Percentiles rank a stretch among this genome's conserved stretches.
phyloP scores from a whole-genome alignment of 2,797 vertebrate genomes.

The Mus caroli region DNA sequence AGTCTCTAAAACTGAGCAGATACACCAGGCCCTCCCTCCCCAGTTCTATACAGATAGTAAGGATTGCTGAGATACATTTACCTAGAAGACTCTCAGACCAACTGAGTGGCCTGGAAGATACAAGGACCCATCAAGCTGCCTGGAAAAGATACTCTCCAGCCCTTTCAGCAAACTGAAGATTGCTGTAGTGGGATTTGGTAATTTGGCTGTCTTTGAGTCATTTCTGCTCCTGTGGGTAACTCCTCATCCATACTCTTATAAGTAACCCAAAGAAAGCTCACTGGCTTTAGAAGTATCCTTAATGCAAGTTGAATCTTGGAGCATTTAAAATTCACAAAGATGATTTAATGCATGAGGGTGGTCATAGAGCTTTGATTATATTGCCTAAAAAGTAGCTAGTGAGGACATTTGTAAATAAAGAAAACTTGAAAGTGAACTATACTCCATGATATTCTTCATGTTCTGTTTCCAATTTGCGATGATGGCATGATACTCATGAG shows the following conservation, averaged over 20 bases:
- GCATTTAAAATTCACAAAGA: constrained; percentile 35
- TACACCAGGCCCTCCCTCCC: not conserved
- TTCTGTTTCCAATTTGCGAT: constrained; percentile 1
- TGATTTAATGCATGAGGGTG: constrained; percentile 9
- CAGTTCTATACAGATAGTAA: not conserved
- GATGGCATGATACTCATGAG: not conserved
- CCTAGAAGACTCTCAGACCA: not conserved
- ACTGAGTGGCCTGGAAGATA: not conserved
- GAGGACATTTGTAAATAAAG: not conserved
- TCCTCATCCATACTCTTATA: not conserved
- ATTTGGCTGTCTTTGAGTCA: not conserved
- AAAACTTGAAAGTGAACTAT: constrained; percentile 1
- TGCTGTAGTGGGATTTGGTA: not conserved
- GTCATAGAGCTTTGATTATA: constrained; percentile 22
- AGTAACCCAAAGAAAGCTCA: not conserved
- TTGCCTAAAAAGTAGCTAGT: not conserved
- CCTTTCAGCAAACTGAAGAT: not conserved
- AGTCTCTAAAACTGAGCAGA: not conserved
- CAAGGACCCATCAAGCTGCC: not conserved
- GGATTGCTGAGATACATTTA: not conserved
- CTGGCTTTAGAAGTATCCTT: not conserved
- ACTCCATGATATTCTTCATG: not conserved
- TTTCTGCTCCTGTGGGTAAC: not conserved
- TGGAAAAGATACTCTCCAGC: not conserved
- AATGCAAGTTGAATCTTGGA: constrained; percentile 42